Evolutionary conservation across 2,888 invertebrate genomes (phyloP), one percentile per base, ranked within the genome.

Genomic region (Aporophyla lueneburgensis): DNA sequence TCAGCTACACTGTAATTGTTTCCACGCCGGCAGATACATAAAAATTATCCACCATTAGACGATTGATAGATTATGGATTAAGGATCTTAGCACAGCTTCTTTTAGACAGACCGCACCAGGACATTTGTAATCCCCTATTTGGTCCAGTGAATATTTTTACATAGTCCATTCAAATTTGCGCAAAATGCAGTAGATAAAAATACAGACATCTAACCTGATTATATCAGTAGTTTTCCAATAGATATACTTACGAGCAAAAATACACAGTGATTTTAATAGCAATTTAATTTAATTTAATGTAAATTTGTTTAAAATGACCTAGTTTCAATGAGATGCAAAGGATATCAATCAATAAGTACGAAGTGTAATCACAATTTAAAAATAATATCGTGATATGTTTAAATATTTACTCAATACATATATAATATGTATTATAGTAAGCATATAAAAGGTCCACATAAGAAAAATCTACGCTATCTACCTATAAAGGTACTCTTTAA

Each of bases 401-500:
- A 85, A 79, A 86, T 86, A 89, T 85, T 86, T 88, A 90, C 89
- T 86, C 75, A 85, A 89, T 90, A 92, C 92, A 91, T 92, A 92
- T 92, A 91, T 92, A 89, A 92, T 92, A 92, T 92, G 91, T 92
- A 92, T 88, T 83, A 67, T 63, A 88, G 86, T 88, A 86, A 86
- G 88, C 87, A 87, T 88, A 88, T 87, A 87, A 87, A 88, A 88
- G 81, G 81, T 88, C 56, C 79, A 88, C 81, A 81, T 89, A 90
- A 89, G 89, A 91, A 91, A 89, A 86, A 54, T 84, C 89, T 88
- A 88, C 87, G 87, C 91, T 93, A 93, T 89, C 91, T 94, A 95
- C 92, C 93, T 94, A 94, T 91, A 91, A 95, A 96, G 96, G 95
- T 96, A 96, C 95, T 93, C 89, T 90, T 93, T 95, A 96, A 96